phyloP scores from a whole-genome alignment of 1,140 invertebrate genomes.

The Steinernema feltiae region DNA sequence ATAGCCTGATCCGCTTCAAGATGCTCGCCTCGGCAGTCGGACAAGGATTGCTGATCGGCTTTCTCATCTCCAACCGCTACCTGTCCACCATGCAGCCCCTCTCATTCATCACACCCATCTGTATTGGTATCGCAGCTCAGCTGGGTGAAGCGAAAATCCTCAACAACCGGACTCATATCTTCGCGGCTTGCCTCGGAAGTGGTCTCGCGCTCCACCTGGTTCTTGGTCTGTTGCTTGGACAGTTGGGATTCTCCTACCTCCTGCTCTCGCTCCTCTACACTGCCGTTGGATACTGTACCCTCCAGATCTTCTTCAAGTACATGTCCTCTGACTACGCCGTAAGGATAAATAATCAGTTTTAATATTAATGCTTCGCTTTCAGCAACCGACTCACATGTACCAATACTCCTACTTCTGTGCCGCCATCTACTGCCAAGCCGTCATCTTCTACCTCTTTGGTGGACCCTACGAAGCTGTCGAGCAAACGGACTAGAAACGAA shows the following conservation, averaged over 20 bases:
- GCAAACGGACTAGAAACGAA: neutral
- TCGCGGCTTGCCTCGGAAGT: neutral
- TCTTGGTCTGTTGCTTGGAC: neutral
- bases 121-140: neutral
- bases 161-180: neutral
- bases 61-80: neutral
- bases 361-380: neutral
- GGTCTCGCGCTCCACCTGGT: neutral
- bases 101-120: neutral
- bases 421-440: neutral
- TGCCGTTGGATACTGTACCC: neutral
- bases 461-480: neutral
- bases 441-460: conserved; percentile 2
- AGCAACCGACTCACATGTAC: neutral
- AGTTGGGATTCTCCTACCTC: neutral
- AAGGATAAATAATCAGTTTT: neutral
- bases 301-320: conserved; percentile 2
- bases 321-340: neutral
- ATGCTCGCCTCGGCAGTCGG: neutral
- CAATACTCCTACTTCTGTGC: neutral
- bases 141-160: neutral
- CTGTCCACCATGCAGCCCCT: neutral
- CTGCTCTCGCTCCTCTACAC: neutral
- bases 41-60: neutral
- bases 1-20: neutral